Conservation (phyloP, 2,888 invertebrate species). For the Tipula unca region DNA sequence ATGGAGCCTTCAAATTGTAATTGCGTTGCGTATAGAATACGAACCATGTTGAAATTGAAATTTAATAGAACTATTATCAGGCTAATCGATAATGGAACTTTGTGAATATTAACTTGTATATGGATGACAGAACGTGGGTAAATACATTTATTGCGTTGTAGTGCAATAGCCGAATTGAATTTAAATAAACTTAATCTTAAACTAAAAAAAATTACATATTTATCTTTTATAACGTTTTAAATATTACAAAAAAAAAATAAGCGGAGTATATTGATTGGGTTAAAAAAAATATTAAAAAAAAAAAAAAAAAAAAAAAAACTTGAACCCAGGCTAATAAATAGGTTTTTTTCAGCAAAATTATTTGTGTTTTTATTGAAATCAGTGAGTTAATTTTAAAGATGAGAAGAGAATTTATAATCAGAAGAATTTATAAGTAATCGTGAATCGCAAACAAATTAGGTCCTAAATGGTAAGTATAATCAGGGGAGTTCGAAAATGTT, state of each 20-base stretch:
- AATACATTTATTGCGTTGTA: not conserved
- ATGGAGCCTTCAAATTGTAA: not conserved
- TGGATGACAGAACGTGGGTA: not conserved
- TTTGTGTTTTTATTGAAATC: not conserved
- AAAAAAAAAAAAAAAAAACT: not conserved
- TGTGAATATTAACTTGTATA: not conserved
- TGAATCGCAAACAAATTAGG: not conserved
- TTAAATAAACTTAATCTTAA: not conserved
- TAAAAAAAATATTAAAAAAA: not conserved
- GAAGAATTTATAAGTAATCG: no score
- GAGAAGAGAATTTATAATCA: no score
- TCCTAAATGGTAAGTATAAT: not conserved
- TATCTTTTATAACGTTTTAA: conserved; percentile 3
- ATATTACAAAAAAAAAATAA: not conserved
- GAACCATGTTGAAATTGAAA: not conserved
- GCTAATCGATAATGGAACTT: not conserved
- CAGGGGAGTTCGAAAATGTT: no score
- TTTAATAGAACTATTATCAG: not conserved
- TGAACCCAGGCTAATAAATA: not conserved
- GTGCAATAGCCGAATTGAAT: not conserved
- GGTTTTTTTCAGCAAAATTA: not conserved
- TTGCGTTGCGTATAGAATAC: not conserved
- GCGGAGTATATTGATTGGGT: not conserved
- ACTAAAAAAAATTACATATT: not conserved
- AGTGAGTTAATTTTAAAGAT: not conserved